phyloP scores from a whole-genome alignment of 2,888 invertebrate genomes.

The Euspilapteryx auroguttella region DNA sequence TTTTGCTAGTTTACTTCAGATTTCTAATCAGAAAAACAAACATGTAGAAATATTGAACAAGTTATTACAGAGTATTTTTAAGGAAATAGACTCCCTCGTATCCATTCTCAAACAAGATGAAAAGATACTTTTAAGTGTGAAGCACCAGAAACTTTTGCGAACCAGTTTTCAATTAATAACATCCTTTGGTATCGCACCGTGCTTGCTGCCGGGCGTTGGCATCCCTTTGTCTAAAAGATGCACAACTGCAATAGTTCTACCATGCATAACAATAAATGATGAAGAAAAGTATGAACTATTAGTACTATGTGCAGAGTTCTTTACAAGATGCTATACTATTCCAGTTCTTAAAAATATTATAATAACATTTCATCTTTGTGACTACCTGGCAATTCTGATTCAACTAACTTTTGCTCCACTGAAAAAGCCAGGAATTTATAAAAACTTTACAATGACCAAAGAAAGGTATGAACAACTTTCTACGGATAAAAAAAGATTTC shows the following conservation, averaged over 20 bases:
- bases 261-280: conserved; percentile 30
- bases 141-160: conserved; percentile 66
- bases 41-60: conserved; percentile 8
- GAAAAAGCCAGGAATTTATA: conserved; percentile 55
- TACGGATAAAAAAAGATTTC: conserved; percentile 52
- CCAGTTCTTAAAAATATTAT: conserved; percentile 59
- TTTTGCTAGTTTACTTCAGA: conserved; percentile 12
- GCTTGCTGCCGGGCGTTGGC: conserved; percentile 68
- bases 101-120: conserved; percentile 15
- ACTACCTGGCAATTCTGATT: conserved; percentile 67
- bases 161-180: conserved; percentile 64
- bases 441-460: conserved; percentile 53
- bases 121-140: conserved; percentile 62
- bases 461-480: conserved; percentile 53
- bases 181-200: conserved; percentile 67
- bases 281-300: conserved; percentile 54
- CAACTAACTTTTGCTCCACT: conserved; percentile 71
- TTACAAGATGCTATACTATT: conserved; percentile 43
- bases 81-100: no score
- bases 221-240: conserved; percentile 46
- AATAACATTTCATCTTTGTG: conserved; percentile 56
- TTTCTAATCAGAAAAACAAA: conserved; percentile 10
- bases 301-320: conserved; percentile 43
- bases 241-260: conserved; percentile 21
- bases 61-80: no score